A percentile compares a stretch with the other conserved stretches of the same genome.
phyloP scores from a whole-genome alignment of 2,888 invertebrate species.

The Epistrophella euchroma region DNA sequence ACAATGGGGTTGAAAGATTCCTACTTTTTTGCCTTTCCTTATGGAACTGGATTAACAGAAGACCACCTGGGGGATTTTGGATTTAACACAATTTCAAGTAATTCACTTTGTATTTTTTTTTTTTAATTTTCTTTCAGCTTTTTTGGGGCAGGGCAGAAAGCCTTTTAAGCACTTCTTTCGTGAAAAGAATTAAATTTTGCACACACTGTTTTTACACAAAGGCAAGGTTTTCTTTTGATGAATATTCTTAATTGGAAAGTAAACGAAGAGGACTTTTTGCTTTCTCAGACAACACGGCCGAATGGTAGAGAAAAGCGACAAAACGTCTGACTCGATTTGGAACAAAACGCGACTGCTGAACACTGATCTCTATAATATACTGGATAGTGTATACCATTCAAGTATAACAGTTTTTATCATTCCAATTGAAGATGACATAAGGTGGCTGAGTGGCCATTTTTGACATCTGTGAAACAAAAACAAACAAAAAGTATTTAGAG shows the following conservation, averaged over 20 bases:
- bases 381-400: too few species aligned
- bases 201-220: conserved; percentile 53
- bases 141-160: conserved; percentile 22
- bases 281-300: conserved; percentile 41
- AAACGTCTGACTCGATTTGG: conserved; percentile 56
- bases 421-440: too few species aligned
- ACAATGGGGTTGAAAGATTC: not conserved
- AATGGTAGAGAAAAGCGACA: conserved; percentile 34
- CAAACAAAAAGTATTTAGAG: too few species aligned
- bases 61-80: conserved; percentile 13
- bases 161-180: conserved; percentile 30
- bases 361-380: too few species aligned
- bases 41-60: conserved; percentile 23
- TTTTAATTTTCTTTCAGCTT: not conserved
- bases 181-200: conserved; percentile 17
- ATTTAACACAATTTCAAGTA: conserved; percentile 9
- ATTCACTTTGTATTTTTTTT: conserved; percentile 17
- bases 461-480: too few species aligned
- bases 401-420: too few species aligned
- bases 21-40: conserved; percentile 1
- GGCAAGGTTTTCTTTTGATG: conserved; percentile 38
- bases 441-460: too few species aligned
- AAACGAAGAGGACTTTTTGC: conserved; percentile 29
- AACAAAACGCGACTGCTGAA: conserved; percentile 68
- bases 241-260: conserved; percentile 23